phyloP scores from a whole-genome alignment of 2,888 invertebrate genomes.

The Geophilus truncorum region DNA sequence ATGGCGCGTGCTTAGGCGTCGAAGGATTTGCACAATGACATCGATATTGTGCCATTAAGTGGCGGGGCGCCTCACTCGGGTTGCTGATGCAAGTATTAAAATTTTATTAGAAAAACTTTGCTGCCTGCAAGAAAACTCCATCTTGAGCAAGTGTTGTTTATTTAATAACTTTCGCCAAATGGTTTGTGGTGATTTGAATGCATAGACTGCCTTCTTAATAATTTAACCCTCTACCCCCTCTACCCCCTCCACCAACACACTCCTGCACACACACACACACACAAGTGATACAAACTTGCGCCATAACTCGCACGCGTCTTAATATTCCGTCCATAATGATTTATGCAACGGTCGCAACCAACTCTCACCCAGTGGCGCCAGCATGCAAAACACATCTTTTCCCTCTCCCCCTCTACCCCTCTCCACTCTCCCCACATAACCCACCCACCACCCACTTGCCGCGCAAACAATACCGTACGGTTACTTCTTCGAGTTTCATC shows the following conservation, averaged over 20 bases:
- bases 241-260: too few species aligned
- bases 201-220: neutral
- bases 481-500: neutral
- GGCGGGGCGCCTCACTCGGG: constrained; percentile 16
- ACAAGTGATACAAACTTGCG: constrained; percentile 2
- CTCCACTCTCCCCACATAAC: neutral
- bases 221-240: neutral
- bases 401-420: neutral
- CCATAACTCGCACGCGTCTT: constrained; percentile 1
- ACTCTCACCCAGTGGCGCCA: constrained; percentile 11
- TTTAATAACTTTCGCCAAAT: constrained; percentile 16
- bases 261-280: too few species aligned
- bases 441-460: neutral
- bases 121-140: constrained; percentile 7
- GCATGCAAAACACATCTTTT: neutral
- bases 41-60: constrained; percentile 20
- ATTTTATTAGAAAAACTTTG: constrained; percentile 20
- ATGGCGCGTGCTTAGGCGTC: constrained; percentile 6
- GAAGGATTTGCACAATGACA: constrained; percentile 20
- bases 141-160: constrained; percentile 5
- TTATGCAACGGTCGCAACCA: neutral
- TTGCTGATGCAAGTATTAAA: constrained; percentile 4
- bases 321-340: constrained; percentile 6
- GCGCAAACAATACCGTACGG: neutral
- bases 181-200: constrained; percentile 20